These are phyloP conservation scores for Onychostoma macrolepis DNA, from an alignment of 2,113 vertebrate species.

Conservation along the genomic window DNA sequence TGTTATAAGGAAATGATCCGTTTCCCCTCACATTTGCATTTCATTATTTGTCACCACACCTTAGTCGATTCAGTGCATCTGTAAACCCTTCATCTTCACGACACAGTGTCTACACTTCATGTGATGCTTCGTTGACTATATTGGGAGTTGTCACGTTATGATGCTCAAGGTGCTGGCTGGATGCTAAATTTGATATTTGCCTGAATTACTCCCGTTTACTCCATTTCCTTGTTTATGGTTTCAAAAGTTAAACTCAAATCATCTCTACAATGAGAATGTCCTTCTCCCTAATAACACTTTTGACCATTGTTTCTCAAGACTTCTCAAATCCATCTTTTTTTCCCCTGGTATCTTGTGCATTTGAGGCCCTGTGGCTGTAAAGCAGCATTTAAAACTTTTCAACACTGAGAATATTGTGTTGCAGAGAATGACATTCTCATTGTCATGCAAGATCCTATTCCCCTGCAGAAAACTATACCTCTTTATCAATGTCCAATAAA, in stretches of 20 bases:
- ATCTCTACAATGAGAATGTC: background rate
- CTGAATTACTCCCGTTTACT: background rate
- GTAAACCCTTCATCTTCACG: background rate
- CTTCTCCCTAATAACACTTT: background rate
- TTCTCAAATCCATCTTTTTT: background rate
- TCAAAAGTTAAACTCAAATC: background rate
- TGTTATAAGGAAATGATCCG: background rate
- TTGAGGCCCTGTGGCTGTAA: background rate
- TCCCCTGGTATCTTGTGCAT: background rate
- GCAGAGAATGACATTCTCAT: background rate
- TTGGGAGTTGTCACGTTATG: background rate
- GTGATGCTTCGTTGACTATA: slow-evolving; percentile 9
- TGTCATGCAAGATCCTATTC: background rate
- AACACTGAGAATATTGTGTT: background rate
- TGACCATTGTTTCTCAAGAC: background rate
- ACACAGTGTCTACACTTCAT: slow-evolving; percentile 3
- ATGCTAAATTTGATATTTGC: background rate
- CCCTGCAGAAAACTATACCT: background rate
- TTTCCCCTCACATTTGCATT: background rate
- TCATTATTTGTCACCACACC: slow-evolving; percentile 19
- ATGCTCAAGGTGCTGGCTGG: background rate
- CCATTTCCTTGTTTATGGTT: background rate
- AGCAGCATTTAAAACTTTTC: background rate
- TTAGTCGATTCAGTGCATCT: background rate
- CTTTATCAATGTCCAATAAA: background rate